Evolutionary conservation across 2,797 vertebrate genomes (phyloP).

Genomic region (Aldrovandia affinis): DNA sequence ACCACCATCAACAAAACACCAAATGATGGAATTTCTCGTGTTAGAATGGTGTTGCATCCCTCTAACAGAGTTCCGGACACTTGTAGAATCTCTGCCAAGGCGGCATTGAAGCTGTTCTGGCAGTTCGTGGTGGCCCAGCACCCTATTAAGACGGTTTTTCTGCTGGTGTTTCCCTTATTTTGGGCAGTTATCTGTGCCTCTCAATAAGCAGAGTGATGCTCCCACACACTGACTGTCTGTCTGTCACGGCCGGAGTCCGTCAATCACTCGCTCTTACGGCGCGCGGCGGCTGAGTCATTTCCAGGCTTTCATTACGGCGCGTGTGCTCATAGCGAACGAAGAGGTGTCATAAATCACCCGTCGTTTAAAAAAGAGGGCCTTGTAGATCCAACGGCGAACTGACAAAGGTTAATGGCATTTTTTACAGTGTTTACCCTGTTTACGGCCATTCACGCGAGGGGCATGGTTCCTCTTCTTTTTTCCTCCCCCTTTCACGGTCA

Average conservation of each 20-base stretch:
- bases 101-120: too few species aligned
- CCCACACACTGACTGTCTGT: conserved; percentile 37
- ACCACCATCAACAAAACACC: too few species aligned
- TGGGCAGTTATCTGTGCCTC: too few species aligned
- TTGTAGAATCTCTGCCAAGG: too few species aligned
- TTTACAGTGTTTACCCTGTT: not conserved
- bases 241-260: not conserved
- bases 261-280: too few species aligned
- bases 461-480: not conserved
- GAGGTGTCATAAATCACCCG: not conserved
- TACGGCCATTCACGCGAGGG: not conserved
- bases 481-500: not conserved
- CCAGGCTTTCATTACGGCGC: not conserved
- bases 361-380: not conserved
- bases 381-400: conserved; percentile 31
- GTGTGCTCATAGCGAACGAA: too few species aligned
- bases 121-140: too few species aligned
- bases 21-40: too few species aligned
- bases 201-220: conserved; percentile 33
- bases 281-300: not conserved
- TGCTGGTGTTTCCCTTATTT: too few species aligned
- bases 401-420: not conserved
- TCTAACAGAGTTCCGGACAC: too few species aligned
- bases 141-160: too few species aligned
- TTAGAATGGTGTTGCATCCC: too few species aligned